phyloP scores from a whole-genome alignment of 2,797 vertebrate genomes.

The Bufotes viridis region DNA sequence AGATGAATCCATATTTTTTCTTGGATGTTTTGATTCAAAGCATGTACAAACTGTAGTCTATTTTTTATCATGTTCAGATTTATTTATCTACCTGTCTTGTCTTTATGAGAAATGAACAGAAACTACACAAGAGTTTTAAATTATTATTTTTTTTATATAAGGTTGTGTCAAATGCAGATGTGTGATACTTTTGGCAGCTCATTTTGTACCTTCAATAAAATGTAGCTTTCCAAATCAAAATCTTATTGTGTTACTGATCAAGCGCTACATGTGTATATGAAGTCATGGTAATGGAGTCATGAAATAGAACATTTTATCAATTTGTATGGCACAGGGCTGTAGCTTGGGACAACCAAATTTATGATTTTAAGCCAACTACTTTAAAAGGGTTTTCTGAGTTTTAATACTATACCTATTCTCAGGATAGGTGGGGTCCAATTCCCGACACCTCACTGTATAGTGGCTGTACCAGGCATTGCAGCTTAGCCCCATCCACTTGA shows the following conservation, averaged over 20 bases:
- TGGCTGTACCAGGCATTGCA: no score
- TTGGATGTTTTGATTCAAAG: constrained; percentile 9
- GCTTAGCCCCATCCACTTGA: no score
- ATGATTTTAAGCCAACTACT: background rate
- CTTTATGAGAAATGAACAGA: constrained; percentile 39
- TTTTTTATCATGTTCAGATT: constrained; percentile 44
- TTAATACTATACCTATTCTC: no score
- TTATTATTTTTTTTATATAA: constrained; percentile 58
- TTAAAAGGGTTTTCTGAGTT: no score
- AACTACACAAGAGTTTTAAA: constrained; percentile 52
- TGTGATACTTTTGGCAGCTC: constrained; percentile 61
- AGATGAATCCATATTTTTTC: constrained; percentile 42
- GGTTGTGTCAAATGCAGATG: constrained; percentile 46
- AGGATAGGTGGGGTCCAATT: no score
- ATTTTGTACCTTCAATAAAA: constrained; percentile 63
- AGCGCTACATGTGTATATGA: background rate
- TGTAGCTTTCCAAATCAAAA: constrained; percentile 58
- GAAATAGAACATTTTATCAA: background rate
- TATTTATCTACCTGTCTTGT: constrained; percentile 43
- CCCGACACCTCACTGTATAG: no score
- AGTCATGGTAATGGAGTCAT: background rate
- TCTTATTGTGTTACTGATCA: background rate
- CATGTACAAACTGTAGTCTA: constrained; percentile 56
- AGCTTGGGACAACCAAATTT: background rate
- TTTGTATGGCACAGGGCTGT: background rate